A percentile compares a stretch with the other conserved stretches of the same genome.
Conservation (phyloP, 2,888 invertebrate genomes). For the Endomychus coccineus region DNA sequence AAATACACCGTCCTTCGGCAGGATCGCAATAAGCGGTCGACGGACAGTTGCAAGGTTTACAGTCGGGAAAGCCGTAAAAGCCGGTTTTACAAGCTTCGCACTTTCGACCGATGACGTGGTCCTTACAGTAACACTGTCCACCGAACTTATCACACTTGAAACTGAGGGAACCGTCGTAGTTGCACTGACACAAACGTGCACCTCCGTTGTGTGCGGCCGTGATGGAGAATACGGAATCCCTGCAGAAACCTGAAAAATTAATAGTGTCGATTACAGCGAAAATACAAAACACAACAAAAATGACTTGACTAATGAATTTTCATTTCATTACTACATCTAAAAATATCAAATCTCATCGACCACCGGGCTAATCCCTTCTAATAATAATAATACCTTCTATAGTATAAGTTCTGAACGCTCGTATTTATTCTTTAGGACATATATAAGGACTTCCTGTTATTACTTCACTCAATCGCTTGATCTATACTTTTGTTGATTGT, state of each 20-base stretch:
- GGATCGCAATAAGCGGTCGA: constrained; percentile 75
- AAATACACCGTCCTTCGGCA: constrained; percentile 70
- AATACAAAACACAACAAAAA: too few relatives aligned
- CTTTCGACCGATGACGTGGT: constrained; percentile 86
- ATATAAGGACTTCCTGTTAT: too few relatives aligned
- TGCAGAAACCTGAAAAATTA: constrained; percentile 65
- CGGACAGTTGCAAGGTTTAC: constrained; percentile 82
- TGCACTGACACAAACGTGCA: constrained; percentile 82
- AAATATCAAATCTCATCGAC: too few relatives aligned
- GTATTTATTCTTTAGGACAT: too few relatives aligned
- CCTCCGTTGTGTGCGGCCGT: constrained; percentile 94
- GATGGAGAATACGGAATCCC: constrained; percentile 84
- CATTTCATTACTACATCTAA: too few relatives aligned
- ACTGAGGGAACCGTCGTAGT: constrained; percentile 76
- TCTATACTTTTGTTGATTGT: too few relatives aligned
- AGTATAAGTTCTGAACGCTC: too few relatives aligned
- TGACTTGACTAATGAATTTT: too few relatives aligned
- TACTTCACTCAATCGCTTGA: too few relatives aligned
- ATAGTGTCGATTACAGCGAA: background rate
- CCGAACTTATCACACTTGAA: constrained; percentile 91
- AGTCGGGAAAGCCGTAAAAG: constrained; percentile 93
- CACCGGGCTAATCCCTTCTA: too few relatives aligned
- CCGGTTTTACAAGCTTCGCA: constrained; percentile 80
- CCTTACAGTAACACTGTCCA: constrained; percentile 90
- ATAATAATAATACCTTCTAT: too few relatives aligned